Conservation (phyloP, 2,888 invertebrate genomes). For the Ceraclea dissimilis region DNA sequence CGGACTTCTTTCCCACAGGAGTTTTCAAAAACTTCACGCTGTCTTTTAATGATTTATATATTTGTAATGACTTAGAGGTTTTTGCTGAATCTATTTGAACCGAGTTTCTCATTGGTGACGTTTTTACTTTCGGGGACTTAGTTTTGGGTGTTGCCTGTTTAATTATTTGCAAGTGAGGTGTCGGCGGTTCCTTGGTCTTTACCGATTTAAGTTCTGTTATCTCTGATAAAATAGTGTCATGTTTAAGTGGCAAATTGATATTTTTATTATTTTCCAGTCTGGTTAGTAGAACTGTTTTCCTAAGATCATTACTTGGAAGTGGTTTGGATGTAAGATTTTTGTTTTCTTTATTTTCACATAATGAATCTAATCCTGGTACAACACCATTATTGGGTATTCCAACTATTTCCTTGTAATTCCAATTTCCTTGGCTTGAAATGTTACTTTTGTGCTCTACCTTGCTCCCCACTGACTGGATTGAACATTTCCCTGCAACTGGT, state of each 20-base stretch:
- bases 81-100: not conserved
- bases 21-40: conserved; percentile 21
- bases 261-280: not conserved
- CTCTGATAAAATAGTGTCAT: not conserved
- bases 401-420: not conserved
- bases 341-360: not conserved
- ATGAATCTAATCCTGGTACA: no score
- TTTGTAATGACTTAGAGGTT: conserved; percentile 16
- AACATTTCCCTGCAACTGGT: not conserved
- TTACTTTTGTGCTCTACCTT: not conserved
- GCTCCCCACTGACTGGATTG: not conserved
- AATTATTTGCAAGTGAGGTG: not conserved
- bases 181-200: not conserved
- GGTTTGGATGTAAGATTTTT: not conserved
- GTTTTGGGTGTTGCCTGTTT: not conserved
- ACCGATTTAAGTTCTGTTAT: not conserved
- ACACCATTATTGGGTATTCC: no score
- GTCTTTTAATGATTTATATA: conserved; percentile 18
- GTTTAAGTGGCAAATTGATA: not conserved
- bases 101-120: not conserved
- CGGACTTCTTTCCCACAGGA: conserved; percentile 11
- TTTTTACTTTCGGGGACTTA: not conserved
- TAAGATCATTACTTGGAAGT: not conserved
- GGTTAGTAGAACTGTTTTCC: not conserved
- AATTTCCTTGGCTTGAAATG: not conserved